Conservation (phyloP, 2,888 invertebrate genomes). For the Ennomos fuscantarius region DNA sequence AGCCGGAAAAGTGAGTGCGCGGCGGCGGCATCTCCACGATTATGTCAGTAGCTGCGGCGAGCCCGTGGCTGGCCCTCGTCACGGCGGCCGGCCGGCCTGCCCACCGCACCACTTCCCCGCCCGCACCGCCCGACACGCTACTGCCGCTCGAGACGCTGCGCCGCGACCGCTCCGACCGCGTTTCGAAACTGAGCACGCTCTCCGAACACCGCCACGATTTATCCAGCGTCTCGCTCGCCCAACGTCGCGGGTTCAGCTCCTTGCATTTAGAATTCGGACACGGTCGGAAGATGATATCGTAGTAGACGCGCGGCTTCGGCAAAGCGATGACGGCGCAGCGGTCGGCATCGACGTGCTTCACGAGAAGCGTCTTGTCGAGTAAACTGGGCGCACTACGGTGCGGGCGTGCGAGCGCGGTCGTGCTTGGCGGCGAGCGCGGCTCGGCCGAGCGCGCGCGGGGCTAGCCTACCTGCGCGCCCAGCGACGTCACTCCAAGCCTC, state of each 20-base stretch:
- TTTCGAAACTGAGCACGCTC: constrained; percentile 68
- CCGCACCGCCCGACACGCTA: constrained; percentile 54
- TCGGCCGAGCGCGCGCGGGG: constrained; percentile 82
- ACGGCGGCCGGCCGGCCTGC: constrained; percentile 80
- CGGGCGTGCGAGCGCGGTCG: constrained; percentile 58
- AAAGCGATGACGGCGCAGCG: constrained; percentile 80
- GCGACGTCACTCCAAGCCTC: constrained; percentile 90
- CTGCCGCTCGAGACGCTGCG: constrained; percentile 63
- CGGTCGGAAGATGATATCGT: constrained; percentile 69
- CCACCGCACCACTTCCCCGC: constrained; percentile 75
- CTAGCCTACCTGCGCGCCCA: constrained; percentile 88
- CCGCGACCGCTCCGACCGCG: constrained; percentile 58
- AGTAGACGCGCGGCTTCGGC: constrained; percentile 73
- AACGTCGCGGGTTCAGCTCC: constrained; percentile 66
- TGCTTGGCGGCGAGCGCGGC: constrained; percentile 60
- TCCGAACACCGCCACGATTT: constrained; percentile 81
- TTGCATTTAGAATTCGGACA: constrained; percentile 54
- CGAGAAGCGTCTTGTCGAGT: constrained; percentile 75
- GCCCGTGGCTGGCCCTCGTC: constrained; percentile 82
- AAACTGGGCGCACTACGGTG: constrained; percentile 71
- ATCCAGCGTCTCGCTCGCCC: constrained; percentile 73
- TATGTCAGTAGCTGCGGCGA: constrained; percentile 77
- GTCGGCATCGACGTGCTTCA: constrained; percentile 73
- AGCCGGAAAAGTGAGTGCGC: constrained; percentile 80
- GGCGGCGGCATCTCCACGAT: constrained; percentile 78